phyloP scores from a whole-genome alignment of 2,888 invertebrate species.

The Andricus quercusramuli region DNA sequence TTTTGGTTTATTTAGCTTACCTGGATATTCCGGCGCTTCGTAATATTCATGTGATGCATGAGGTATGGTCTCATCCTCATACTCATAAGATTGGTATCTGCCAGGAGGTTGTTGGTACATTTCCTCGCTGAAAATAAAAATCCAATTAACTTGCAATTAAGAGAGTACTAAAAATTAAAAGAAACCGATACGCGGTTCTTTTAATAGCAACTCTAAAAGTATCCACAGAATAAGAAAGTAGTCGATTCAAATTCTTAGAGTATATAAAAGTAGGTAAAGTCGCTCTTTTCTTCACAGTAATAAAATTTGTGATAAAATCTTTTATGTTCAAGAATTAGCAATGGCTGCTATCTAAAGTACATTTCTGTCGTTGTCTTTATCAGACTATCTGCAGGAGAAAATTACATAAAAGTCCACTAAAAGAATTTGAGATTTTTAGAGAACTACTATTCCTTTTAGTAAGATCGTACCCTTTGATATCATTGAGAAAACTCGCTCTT shows the following conservation, averaged over 20 bases:
- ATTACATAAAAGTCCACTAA: neutral
- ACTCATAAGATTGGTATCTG: constrained; percentile 73
- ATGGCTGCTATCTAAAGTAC: constrained; percentile 20
- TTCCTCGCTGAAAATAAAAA: constrained; percentile 63
- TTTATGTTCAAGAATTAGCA: constrained; percentile 32
- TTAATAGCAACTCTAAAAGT: neutral
- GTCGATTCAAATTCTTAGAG: neutral
- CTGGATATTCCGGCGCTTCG: constrained; percentile 78
- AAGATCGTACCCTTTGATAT: neutral
- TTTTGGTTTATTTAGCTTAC: constrained; percentile 65
- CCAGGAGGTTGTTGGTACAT: constrained; percentile 62
- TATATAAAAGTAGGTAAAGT: constrained; percentile 1
- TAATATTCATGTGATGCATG: constrained; percentile 79
- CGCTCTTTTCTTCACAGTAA: constrained; percentile 4
- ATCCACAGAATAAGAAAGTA: constrained; percentile 6
- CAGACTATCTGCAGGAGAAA: constrained; percentile 9
- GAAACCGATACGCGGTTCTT: neutral
- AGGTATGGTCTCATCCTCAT: constrained; percentile 73
- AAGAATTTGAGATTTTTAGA: constrained; percentile 8
- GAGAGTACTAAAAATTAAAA: neutral
- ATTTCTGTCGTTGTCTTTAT: constrained; percentile 17
- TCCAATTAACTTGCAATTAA: constrained; percentile 3
- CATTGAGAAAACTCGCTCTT: neutral
- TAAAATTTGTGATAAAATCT: constrained; percentile 35
- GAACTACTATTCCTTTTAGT: neutral